These are phyloP conservation scores for Ichneumoninae sp. DNA, from an alignment of 2,888 invertebrate species.

Conservation along the genomic window DNA sequence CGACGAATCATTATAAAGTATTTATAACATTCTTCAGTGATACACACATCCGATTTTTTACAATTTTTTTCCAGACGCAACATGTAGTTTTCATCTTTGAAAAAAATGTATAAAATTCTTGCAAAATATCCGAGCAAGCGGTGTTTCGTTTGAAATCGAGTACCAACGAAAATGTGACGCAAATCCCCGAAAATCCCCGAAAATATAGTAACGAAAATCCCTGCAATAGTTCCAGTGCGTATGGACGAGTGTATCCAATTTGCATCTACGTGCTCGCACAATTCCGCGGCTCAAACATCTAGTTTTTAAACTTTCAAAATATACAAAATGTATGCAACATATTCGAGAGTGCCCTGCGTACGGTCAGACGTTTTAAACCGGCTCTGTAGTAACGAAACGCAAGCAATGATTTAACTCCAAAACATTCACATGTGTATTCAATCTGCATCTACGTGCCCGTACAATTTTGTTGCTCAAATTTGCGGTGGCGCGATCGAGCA, in stretches of 20 bases:
- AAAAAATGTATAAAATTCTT: not conserved
- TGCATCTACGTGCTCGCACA: not conserved
- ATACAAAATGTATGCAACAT: not conserved
- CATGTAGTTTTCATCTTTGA: not conserved
- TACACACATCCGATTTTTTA: too few relatives aligned
- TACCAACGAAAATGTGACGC: too few relatives aligned
- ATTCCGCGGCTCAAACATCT: not conserved
- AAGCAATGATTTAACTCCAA: slow-evolving; percentile 4
- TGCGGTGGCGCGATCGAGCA: not conserved
- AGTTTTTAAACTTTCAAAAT: not conserved
- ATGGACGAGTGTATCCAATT: slow-evolving; percentile 2
- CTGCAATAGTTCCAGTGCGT: not conserved
- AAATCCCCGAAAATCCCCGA: too few relatives aligned
- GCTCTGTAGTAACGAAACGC: not conserved
- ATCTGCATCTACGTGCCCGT: not conserved
- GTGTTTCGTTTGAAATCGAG: not conserved
- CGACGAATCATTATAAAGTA: not conserved
- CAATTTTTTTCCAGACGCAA: not conserved
- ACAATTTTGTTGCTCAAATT: not conserved
- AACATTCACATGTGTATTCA: slow-evolving; percentile 1
- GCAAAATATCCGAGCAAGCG: not conserved
- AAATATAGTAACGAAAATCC: not conserved
- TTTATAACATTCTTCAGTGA: not conserved
- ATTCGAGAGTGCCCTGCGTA: not conserved
- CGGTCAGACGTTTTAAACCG: not conserved